phyloP scores from a whole-genome alignment of 1,140 invertebrate genomes.

The Pteromalus puparum region DNA sequence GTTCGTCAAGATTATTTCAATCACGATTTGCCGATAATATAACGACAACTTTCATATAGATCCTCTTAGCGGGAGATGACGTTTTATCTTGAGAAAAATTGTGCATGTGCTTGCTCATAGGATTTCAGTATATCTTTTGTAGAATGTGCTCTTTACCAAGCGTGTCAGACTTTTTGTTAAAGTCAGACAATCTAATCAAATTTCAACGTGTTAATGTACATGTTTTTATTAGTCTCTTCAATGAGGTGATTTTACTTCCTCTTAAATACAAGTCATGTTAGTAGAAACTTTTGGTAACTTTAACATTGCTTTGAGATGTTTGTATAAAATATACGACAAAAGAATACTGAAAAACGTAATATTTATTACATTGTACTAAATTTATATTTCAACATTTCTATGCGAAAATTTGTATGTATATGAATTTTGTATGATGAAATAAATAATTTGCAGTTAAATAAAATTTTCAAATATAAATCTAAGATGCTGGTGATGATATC shows the following conservation, averaged over 20 bases:
- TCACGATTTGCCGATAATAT: too few species aligned
- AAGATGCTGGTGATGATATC: neutral
- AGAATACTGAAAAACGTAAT: neutral
- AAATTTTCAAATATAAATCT: constrained; percentile 18
- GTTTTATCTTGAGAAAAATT: neutral
- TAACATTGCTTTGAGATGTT: neutral
- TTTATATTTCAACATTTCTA: constrained; percentile 12
- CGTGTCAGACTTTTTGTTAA: too few species aligned
- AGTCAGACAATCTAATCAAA: neutral
- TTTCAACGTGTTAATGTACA: neutral
- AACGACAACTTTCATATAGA: neutral
- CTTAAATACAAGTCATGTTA: neutral
- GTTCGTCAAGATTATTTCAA: neutral
- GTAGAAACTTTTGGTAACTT: neutral
- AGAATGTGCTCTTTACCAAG: too few species aligned
- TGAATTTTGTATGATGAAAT: constrained; percentile 7
- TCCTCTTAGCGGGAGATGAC: too few species aligned
- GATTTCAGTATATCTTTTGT: neutral
- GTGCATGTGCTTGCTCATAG: neutral
- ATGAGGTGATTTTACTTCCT: too few species aligned
- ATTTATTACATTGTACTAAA: neutral
- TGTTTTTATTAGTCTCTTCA: neutral
- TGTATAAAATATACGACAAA: neutral
- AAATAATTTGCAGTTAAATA: constrained; percentile 35
- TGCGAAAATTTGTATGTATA: constrained; percentile 32